These are phyloP conservation scores for Miniopterus natalensis DNA, from an alignment of 2,113 vertebrate genomes.

Conservation along the genomic window DNA sequence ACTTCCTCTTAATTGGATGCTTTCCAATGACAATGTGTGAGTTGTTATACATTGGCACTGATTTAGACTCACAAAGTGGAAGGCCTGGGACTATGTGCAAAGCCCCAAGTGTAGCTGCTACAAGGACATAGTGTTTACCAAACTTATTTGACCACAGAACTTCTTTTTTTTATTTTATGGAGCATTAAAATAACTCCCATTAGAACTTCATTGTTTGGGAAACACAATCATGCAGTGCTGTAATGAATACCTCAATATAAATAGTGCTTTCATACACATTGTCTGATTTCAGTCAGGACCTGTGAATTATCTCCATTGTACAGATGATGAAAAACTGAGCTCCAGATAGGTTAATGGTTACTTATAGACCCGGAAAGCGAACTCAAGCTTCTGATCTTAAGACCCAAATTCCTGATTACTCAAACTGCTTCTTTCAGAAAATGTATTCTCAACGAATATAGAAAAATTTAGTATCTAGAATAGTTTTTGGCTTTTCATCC, in stretches of 20 bases:
- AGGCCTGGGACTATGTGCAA: background rate
- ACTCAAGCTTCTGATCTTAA: background rate
- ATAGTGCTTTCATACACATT: background rate
- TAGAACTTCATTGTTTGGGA: background rate
- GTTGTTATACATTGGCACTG: background rate
- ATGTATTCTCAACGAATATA: background rate
- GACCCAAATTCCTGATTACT: background rate
- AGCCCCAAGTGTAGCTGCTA: background rate
- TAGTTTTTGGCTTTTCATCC: constrained; percentile 24
- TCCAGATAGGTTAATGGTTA: background rate
- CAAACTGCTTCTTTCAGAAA: constrained; percentile 39
- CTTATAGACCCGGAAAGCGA: background rate
- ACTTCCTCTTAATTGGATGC: background rate
- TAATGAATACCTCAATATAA: background rate
- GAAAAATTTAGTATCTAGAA: background rate
- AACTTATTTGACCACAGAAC: background rate
- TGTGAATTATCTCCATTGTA: background rate
- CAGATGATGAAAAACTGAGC: background rate
- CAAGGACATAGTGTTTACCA: background rate
- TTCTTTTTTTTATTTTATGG: background rate
- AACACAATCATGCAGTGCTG: background rate
- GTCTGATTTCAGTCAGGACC: background rate
- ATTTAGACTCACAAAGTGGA: background rate
- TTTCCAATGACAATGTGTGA: background rate
- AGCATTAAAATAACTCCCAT: background rate